phyloP scores from a whole-genome alignment of 2,797 vertebrate species.

The Eospalax fontanierii region DNA sequence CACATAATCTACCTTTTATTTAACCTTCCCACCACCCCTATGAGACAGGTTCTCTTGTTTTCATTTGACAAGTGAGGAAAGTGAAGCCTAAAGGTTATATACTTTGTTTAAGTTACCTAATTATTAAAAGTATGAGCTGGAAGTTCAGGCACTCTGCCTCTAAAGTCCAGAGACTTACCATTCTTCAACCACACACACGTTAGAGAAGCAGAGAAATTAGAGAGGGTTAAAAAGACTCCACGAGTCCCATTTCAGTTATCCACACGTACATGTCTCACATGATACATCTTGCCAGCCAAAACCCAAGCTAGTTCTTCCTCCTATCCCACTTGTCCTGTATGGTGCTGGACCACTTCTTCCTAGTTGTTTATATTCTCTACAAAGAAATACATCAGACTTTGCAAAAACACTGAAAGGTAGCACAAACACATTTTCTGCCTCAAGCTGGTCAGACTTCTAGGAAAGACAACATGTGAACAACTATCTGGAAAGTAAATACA shows the following conservation, averaged over 20 bases:
- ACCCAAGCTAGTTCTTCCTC: not conserved
- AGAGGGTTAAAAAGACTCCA: not conserved
- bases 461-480: not conserved
- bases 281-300: not conserved
- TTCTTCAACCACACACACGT: not conserved
- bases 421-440: not conserved
- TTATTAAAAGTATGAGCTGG: not conserved
- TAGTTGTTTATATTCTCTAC: not conserved
- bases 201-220: not conserved
- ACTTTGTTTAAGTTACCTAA: not conserved
- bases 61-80: conserved; percentile 1
- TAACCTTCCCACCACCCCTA: not conserved
- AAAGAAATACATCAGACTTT: conserved; percentile 35
- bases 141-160: not conserved
- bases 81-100: not conserved
- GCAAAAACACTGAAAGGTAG: conserved; percentile 23
- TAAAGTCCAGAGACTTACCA: not conserved
- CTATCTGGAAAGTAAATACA: not conserved
- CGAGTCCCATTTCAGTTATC: conserved; percentile 3
- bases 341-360: not conserved
- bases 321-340: not conserved
- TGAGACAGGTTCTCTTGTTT: not conserved
- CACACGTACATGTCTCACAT: not conserved
- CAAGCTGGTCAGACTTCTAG: not conserved
- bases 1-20: not conserved